A percentile compares a stretch with the other conserved stretches of the same genome.
phyloP scores from a whole-genome alignment of 2,888 invertebrate species.

The Oscheius sp. region DNA sequence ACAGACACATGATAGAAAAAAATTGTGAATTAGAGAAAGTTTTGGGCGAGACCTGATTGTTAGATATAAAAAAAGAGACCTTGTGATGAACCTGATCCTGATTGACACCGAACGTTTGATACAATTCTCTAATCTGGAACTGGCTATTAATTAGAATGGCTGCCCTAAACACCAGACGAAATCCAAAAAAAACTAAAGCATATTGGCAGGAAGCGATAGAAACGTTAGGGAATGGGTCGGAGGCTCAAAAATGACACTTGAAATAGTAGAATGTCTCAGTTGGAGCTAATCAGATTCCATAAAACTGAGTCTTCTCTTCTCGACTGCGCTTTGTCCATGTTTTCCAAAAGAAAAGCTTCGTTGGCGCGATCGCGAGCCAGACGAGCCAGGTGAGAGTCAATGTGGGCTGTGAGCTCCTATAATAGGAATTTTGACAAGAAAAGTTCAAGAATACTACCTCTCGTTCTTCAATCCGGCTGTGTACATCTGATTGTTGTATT shows the following conservation, averaged over 20 bases:
- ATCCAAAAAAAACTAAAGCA: constrained; percentile 23
- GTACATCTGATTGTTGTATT: constrained; percentile 14
- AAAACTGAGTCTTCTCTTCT: constrained; percentile 21
- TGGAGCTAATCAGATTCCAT: constrained; percentile 25
- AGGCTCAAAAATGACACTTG: not conserved
- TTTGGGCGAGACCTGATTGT: constrained; percentile 11
- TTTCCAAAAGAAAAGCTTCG: constrained; percentile 29
- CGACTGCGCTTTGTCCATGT: constrained; percentile 20
- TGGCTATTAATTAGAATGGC: constrained; percentile 7
- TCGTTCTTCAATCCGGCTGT: constrained; percentile 24
- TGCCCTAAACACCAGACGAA: not conserved
- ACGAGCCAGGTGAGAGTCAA: constrained; percentile 29
- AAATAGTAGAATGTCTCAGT: not conserved
- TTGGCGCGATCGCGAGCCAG: constrained; percentile 33
- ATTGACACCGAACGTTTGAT: constrained; percentile 14
- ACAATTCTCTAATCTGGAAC: constrained; percentile 31
- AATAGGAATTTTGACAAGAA: not conserved
- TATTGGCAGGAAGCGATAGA: not conserved
- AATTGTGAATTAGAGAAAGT: constrained; percentile 4
- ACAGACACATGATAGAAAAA: constrained; percentile 6
- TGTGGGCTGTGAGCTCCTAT: constrained; percentile 30
- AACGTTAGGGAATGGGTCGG: not conserved
- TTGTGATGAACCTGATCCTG: constrained; percentile 28
- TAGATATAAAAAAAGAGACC: constrained; percentile 31
- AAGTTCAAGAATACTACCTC: constrained; percentile 14